Base-by-base conservation (phyloP, 2,113 vertebrate species). In the Laterallus jamaicensis region DNA sequence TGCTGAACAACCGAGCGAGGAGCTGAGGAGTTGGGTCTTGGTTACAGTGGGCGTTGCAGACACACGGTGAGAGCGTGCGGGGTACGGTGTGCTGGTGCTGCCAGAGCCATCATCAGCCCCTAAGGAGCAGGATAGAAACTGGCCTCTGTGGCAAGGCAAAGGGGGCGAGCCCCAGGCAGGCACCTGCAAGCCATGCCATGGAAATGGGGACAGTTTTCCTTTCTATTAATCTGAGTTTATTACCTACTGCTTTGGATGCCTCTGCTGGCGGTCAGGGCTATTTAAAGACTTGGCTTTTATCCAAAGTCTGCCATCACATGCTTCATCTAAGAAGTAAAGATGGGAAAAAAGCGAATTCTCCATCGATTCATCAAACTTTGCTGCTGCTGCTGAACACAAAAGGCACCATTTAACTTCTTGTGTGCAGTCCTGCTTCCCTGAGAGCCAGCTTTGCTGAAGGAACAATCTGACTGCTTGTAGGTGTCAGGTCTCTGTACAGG, bases 61-160 rank as follows among this genome's bases (percentile, higher is more conserved):
- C 25, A 10, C 3, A 11, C 0, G 0, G 28, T 15, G 56, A 86
- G 44, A 80, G 11, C 0, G 0, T 19, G 58, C 24, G 68, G 50
- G 28, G 15, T n/a, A 22, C 1, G 2, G 21, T 26, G 32, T 49
- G 39, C 20, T 79, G 3, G 1, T 40, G 35, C 32, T 90, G 59
- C 63, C 44, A 11, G 52, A 76, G 82, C 50, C 1, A 1, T 4
- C 6, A 10, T 26, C 2, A 1, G 22, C 22, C 54, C 67, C 21
- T 15, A 21, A 76, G 24, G 1, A 78, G 37, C 18, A 63, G 37
- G 64, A 20, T 2, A 62, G 44, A 62, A 69, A 67, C 1, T 17
- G 29, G 3, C 40, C 24, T 35, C 50, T n/a, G 50, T 0, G 3
- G 31, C 19, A 73, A 60, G 44, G 26, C 58, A 79, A 66, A 82